These are phyloP conservation scores for Hybognathus amarus DNA, from an alignment of 2,797 vertebrate genomes.

Conservation along the genomic window DNA sequence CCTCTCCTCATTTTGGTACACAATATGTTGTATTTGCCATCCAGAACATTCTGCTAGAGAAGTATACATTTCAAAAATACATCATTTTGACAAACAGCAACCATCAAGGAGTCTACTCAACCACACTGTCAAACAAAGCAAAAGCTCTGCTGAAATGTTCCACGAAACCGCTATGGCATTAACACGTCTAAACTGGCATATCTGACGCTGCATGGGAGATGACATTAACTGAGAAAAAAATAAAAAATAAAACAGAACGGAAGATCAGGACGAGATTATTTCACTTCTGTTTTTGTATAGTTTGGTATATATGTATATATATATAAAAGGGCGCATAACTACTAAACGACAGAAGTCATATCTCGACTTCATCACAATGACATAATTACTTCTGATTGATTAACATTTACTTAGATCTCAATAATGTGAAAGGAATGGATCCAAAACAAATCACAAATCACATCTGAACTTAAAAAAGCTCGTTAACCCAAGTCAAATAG, in stretches of 20 bases:
- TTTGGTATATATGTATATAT: conserved; percentile 23
- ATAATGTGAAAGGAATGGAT: conserved; percentile 53
- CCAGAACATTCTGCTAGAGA: conserved; percentile 64
- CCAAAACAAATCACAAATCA: not conserved
- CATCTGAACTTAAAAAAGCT: conserved; percentile 6
- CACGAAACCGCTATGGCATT: conserved; percentile 36
- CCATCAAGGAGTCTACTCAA: conserved; percentile 45
- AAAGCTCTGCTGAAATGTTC: conserved; percentile 37
- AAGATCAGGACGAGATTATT: conserved; percentile 35
- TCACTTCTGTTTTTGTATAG: conserved; percentile 28
- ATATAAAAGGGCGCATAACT: conserved; percentile 15
- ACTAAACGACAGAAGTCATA: conserved; percentile 52
- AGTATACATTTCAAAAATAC: conserved; percentile 74
- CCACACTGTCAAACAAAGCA: conserved; percentile 28
- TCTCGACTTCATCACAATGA: conserved; percentile 55
- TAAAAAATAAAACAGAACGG: not conserved
- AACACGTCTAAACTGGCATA: conserved; percentile 35
- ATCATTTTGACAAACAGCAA: conserved; percentile 49
- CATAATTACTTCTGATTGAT: conserved; percentile 40
- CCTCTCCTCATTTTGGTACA: conserved; percentile 71
- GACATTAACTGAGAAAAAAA: not conserved
- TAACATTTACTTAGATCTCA: conserved; percentile 44
- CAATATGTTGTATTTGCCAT: conserved; percentile 59
- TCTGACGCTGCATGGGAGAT: conserved; percentile 10
- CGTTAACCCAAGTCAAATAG: not conserved